Conservation (phyloP, 1,140 invertebrate genomes). For the Leguminivora glycinivorella region DNA sequence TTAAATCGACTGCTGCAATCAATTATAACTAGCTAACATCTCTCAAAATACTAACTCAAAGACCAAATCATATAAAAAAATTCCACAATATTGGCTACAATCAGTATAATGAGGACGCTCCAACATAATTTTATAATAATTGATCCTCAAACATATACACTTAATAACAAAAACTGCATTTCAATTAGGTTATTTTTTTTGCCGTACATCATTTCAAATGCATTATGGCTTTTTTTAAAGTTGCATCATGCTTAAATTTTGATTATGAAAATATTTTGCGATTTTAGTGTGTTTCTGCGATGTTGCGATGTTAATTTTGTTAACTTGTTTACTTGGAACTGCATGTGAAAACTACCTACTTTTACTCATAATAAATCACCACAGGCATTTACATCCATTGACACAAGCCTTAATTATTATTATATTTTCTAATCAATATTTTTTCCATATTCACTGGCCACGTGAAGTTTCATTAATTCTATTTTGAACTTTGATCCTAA, state of each 20-base stretch:
- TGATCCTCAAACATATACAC: too few relatives aligned
- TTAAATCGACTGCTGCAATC: background rate
- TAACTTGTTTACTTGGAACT: too few relatives aligned
- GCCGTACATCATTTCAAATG: background rate
- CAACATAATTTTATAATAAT: too few relatives aligned
- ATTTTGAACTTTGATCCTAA: background rate
- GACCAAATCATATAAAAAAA: too few relatives aligned
- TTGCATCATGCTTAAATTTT: background rate
- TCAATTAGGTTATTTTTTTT: background rate
- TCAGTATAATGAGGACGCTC: too few relatives aligned
- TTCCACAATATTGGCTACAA: too few relatives aligned
- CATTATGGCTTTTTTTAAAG: background rate
- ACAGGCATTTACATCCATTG: constrained; percentile 1
- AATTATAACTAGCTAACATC: too few relatives aligned
- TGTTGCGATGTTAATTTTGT: too few relatives aligned
- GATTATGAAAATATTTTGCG: background rate
- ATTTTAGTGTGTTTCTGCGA: background rate
- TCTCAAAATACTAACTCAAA: too few relatives aligned
- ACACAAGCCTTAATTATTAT: background rate
- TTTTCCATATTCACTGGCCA: constrained; percentile 6
- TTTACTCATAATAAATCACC: background rate
- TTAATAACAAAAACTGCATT: background rate
- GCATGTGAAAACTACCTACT: background rate
- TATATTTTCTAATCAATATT: background rate
- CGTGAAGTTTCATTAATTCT: constrained; percentile 5